Evolutionary conservation across 2,888 invertebrate genomes (phyloP), one percentile per base, ranked within the genome.

Genomic region (Philaethria dido): DNA sequence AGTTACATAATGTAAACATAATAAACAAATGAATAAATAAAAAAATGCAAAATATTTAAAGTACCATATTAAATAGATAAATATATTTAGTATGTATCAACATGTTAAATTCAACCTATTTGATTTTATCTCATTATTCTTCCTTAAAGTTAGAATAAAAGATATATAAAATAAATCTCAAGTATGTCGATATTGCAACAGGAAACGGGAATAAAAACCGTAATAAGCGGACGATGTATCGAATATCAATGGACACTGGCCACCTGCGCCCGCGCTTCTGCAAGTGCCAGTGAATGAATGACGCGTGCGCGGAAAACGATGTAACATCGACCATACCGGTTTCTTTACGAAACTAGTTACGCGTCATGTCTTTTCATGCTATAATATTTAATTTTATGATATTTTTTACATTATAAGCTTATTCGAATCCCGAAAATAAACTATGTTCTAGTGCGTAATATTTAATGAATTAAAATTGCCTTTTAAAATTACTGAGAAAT

Each of bases 211-310:
- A 75, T 74, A 77, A 75, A 77, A 77, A 69, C 74, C 68, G 75
- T 74, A 76, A 76, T 77, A 76, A 77, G 74, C 70, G 68, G 72
- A 69, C 72, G 74, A 74, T 70, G 78, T 72, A 74, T 75, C 75
- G 78, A 77, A 79, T 79, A 76, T 70, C 71, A 77, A 77, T 75
- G 72, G 59, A 71, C 70, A 68, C 63, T 64, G 74, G 64, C 73
- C 78, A 78, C 78, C 78, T 78, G 78, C 78, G 69, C 74, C 61
- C 66, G 74, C 74, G 73, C 76, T 77, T 75, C 77, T 74, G 78
- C 68, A 54, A 70, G 66, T 71, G 72, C 70, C 62, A 61, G 65
- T 70, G 66, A 70, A 71, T 72, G 71, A 66, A 61, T 48, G 70
- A 70, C 74, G 74, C 75, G 75, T 75, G 75, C 75, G 73, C 71